Evolutionary conservation across 1,140 invertebrate genomes (phyloP).

Genomic region (Zaprionus taronus): DNA sequence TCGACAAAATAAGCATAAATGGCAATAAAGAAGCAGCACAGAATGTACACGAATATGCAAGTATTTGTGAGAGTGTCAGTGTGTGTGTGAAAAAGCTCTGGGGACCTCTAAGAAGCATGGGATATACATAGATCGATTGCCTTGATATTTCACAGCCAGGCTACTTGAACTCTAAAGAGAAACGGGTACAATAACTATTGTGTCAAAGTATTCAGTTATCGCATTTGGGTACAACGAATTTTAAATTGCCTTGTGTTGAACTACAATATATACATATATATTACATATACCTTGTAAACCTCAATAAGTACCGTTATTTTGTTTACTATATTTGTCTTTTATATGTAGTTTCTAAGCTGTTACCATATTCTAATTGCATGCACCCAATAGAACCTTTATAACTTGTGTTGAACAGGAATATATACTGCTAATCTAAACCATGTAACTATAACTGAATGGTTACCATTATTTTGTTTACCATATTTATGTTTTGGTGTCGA

Average conservation of each 20-base stretch:
- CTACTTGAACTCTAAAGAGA: slow-evolving; percentile 46
- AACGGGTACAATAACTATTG: slow-evolving; percentile 24
- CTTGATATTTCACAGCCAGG: slow-evolving; percentile 59
- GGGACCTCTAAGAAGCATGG: slow-evolving; percentile 4
- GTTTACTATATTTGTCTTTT: background rate
- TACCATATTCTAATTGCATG: too few species aligned
- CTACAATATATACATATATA: background rate
- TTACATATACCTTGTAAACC: background rate
- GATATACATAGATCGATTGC: slow-evolving; percentile 62
- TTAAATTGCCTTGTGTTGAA: background rate
- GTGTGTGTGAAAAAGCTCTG: slow-evolving; percentile 7
- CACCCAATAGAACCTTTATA: too few species aligned
- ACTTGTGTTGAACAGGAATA: too few species aligned
- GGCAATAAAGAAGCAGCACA: slow-evolving; percentile 22
- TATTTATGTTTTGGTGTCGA: too few species aligned
- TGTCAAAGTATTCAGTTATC: background rate
- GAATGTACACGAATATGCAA: background rate
- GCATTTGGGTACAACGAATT: background rate
- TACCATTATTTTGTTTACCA: too few species aligned
- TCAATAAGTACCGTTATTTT: background rate
- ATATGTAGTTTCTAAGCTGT: background rate
- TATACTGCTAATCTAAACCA: too few species aligned
- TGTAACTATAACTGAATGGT: too few species aligned
- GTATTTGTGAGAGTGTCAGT: background rate
- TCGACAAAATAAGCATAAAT: slow-evolving; percentile 58